Evolutionary conservation across 2,888 invertebrate species (phyloP), one percentile per base, ranked within the genome.

Genomic region (Sthenelais limicola): DNA sequence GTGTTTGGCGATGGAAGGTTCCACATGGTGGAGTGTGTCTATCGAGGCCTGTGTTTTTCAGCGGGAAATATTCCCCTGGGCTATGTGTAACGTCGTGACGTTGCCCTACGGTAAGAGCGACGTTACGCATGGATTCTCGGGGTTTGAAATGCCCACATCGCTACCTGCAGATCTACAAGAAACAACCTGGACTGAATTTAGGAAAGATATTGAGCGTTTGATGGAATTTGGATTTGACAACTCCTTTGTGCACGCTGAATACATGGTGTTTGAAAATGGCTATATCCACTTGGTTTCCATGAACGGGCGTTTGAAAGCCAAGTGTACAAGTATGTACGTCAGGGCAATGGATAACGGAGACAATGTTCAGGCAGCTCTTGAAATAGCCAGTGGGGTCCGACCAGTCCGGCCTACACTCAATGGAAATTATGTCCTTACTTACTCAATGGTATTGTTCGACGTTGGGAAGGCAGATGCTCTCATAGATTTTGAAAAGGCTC

Each of bases 41-140:
- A 43, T 73, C 0, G 73, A 73, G 35, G 73, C 71, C 4, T 73
- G 73, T 43, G 73, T 73, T 18, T 73, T 62, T 56, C 30, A 52
- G 43, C 30, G 35, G 26, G 71, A 62, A 9, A 47, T 73, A 18
- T 66, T 73, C n/a, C 71, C 67, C 9, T 73, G 73, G 73, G 71
- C 71, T 28, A 56, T 73, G 32, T 71, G 35, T 32, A 70, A 73
- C 32, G 71, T 43, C 12, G 54, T 73, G 12, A 48, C 49, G 2
- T 43, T 71, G 28, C 71, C 71, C 1, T 52, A 71, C 21, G 71
- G 54, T 18, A 49, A 54, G 12, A 30, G 33, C 1, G 26, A 73
- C 9, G 67, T 70, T 3, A 54, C 67, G 3, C 38, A 54, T 28
- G 24, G 26, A 3, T 73, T 73, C 43, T 67, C 71, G 3, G 73